These are phyloP conservation scores for Steinernema khuongi DNA, from an alignment of 1,140 invertebrate genomes.

Conservation along the genomic window DNA sequence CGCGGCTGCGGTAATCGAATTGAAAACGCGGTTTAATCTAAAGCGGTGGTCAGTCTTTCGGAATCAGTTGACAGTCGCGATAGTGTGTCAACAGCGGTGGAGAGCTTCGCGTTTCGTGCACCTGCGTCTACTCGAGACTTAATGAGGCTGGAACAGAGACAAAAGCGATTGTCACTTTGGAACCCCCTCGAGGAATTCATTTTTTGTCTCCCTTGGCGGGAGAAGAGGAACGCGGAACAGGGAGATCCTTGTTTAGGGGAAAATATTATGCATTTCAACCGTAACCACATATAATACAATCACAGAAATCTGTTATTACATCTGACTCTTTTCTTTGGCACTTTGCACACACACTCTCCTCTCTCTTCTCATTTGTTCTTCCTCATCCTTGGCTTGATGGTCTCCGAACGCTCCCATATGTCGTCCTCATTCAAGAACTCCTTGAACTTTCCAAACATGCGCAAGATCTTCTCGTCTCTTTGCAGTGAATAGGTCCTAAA, in stretches of 20 bases:
- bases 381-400: slow-evolving; percentile 76
- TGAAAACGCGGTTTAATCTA: neutral
- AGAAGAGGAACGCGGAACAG: neutral
- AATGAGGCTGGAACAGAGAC: neutral
- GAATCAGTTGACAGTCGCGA: neutral
- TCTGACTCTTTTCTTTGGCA: neutral
- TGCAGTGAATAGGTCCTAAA: slow-evolving; percentile 64
- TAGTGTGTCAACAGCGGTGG: neutral
- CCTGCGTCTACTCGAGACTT: neutral
- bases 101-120: neutral
- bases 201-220: no score
- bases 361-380: slow-evolving; percentile 13
- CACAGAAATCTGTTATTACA: neutral
- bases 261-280: slow-evolving; percentile 14
- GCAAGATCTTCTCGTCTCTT: slow-evolving; percentile 83
- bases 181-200: no score
- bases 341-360: neutral
- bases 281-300: slow-evolving; percentile 14
- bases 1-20: neutral
- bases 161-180: neutral
- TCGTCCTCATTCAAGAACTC: slow-evolving; percentile 88
- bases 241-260: neutral
- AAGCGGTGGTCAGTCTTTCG: neutral
- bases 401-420: slow-evolving; percentile 94
- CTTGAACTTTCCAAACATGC: slow-evolving; percentile 93